Evolutionary conservation across 2,888 invertebrate species (phyloP).

Genomic region (Cylindroiulus punctatus): DNA sequence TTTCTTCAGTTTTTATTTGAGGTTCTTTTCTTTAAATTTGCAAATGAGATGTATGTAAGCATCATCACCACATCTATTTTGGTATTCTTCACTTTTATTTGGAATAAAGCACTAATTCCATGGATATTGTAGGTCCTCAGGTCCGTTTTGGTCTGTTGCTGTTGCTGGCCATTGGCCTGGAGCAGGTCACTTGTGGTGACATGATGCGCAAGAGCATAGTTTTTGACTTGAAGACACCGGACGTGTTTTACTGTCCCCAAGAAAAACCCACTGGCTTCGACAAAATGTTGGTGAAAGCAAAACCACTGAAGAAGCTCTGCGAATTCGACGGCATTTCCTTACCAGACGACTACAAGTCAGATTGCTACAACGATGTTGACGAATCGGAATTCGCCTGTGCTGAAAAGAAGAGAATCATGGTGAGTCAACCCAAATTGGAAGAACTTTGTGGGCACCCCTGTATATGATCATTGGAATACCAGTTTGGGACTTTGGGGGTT

Average conservation of each 20-base stretch:
- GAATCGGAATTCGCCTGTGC: constrained; percentile 83
- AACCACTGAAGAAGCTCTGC: constrained; percentile 75
- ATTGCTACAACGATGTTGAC: constrained; percentile 82
- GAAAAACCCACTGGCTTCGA: constrained; percentile 80
- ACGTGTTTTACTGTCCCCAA: constrained; percentile 82
- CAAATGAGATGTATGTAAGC: no score
- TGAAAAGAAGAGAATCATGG: constrained; percentile 82
- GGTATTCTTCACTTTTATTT: no score
- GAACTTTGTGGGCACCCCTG: not conserved
- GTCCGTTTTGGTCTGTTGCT: constrained; percentile 30
- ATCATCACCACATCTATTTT: no score
- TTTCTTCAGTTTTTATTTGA: no score
- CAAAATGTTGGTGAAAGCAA: constrained; percentile 73
- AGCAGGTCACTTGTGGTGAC: constrained; percentile 70
- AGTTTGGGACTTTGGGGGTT: no score
- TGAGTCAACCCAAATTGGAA: constrained; percentile 63
- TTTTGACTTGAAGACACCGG: constrained; percentile 81
- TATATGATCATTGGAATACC: not conserved
- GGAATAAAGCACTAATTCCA: no score
- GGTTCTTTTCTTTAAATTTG: no score
- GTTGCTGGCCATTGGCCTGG: constrained; percentile 58
- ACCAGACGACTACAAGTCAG: constrained; percentile 79
- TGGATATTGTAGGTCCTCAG: not conserved
- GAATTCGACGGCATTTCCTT: constrained; percentile 75
- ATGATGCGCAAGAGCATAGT: constrained; percentile 82